Evolutionary conservation across 2,888 invertebrate species (phyloP).

Genomic region (Liodrosophila aerea): DNA sequence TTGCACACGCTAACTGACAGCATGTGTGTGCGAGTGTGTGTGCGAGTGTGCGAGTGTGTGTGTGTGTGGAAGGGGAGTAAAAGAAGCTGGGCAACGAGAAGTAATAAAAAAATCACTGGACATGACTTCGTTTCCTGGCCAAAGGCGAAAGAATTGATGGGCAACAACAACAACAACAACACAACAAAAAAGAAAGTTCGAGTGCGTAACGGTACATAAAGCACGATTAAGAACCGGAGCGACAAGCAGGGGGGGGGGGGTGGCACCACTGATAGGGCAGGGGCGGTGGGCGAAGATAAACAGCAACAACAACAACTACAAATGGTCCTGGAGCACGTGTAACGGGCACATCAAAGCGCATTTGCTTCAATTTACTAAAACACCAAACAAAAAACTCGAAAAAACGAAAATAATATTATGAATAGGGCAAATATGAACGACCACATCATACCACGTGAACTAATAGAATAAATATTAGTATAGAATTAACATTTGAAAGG

Average conservation of each 20-base stretch:
- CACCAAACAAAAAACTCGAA: slow-evolving; percentile 39
- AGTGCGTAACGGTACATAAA: slow-evolving; percentile 81
- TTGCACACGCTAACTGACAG: slow-evolving; percentile 56
- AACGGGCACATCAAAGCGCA: slow-evolving; percentile 79
- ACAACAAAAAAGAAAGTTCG: slow-evolving; percentile 43
- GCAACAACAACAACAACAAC: slow-evolving; percentile 23
- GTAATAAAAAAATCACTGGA: slow-evolving; percentile 67
- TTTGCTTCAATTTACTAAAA: slow-evolving; percentile 81
- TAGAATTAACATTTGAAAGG: no score
- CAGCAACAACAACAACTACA: slow-evolving; percentile 8
- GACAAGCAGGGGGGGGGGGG: slow-evolving; percentile 45
- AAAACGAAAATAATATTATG: neutral
- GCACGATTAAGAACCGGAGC: slow-evolving; percentile 74
- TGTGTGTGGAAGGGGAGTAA: slow-evolving; percentile 5
- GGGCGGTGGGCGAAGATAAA: neutral
- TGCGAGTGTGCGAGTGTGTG: neutral
- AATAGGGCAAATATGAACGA: neutral
- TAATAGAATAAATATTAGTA: no score
- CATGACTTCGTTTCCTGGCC: slow-evolving; percentile 57
- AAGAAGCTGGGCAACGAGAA: slow-evolving; percentile 3
- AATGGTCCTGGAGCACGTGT: slow-evolving; percentile 56
- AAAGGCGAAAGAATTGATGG: slow-evolving; percentile 41
- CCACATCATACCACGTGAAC: slow-evolving; percentile 20
- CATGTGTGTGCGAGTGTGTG: neutral
- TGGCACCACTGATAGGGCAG: slow-evolving; percentile 5